Percentiles rank a stretch among this genome's conserved stretches.
Evolutionary conservation across 2,888 invertebrate species (phyloP).

Genomic region (Netelia melanura): DNA sequence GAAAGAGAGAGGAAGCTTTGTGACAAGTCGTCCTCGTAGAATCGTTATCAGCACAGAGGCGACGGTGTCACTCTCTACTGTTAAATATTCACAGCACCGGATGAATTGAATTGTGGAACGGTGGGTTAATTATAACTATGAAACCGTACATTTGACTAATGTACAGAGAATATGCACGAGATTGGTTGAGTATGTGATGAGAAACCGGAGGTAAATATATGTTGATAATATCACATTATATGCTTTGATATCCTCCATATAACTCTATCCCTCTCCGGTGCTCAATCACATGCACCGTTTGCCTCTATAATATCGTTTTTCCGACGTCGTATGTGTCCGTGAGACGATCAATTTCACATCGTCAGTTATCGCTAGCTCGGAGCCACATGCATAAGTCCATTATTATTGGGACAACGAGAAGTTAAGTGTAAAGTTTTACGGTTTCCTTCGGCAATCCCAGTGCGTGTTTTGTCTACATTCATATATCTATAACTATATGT

Average conservation of each 20-base stretch:
- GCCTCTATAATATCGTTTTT: constrained; percentile 1
- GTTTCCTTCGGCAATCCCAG: constrained; percentile 3
- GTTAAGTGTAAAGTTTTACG: constrained; percentile 18
- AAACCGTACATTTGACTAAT: constrained; percentile 23
- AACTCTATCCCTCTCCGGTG: not conserved
- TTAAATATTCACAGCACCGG: constrained; percentile 22
- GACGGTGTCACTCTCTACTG: not conserved
- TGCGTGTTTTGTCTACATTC: not conserved
- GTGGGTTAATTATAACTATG: constrained; percentile 30
- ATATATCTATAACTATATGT: not conserved
- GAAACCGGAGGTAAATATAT: constrained; percentile 23
- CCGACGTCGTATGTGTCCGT: not conserved
- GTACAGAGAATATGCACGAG: constrained; percentile 20
- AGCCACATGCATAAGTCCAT: constrained; percentile 9
- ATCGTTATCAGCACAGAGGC: constrained; percentile 21
- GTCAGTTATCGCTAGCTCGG: not conserved
- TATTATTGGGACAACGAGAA: constrained; percentile 25
- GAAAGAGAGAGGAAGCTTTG: not conserved
- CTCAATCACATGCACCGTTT: constrained; percentile 22
- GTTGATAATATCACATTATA: constrained; percentile 26
- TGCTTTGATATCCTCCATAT: not conserved
- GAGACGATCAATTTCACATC: constrained; percentile 12
- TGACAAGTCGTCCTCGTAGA: constrained; percentile 49
- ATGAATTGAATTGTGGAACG: constrained; percentile 29
- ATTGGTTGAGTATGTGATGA: constrained; percentile 5